Base-by-base conservation (phyloP, 2,797 vertebrate species). In the Diplodus sargus region DNA sequence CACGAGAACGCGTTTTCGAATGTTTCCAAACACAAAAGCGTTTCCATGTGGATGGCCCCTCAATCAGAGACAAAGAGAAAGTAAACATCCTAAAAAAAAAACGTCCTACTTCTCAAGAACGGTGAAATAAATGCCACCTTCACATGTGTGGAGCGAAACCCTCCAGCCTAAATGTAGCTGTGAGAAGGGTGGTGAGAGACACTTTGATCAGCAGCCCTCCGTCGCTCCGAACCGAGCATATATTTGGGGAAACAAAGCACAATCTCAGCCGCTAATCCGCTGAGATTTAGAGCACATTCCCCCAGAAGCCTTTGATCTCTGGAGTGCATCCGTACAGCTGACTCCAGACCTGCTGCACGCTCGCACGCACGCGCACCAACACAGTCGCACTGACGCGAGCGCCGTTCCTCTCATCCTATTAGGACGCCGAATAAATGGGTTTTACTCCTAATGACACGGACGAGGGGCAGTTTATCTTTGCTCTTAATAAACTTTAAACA, bases 241-340 rank as follows among this genome's bases (percentile, higher is more conserved):
- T 90, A 92, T 94, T 91, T 92, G 79, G 88, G 88, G 87, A 94
- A 93, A 93, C 91, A 94, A 92, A 95, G 92, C 91, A 86, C 85
- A 90, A 92, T 92, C 92, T 93, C 90, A 92, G 90, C 82, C 89
- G 91, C 93, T 95, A 95, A 95, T 95, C 93, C 94, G 78, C 85
- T 52, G 89, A 92, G 92, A 93, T 95, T 89, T 89, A 74, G 85
- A 87, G 87, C 91, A 87, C 93, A 95, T 95, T 95, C 91, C 89
- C 85, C 69, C 81, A 84, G 86, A 92, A 89, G 87, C 87, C 93
- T 95, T 95, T 95, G 93, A 95, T 95, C 95, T 95, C 87, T 85
- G 68, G 90, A 93, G 93, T 89, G 90, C 93, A 93, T 94, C 91
- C 78, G 77, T 89, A 93, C 89, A 93, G 89, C 89, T 91, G 70